Conservation (phyloP, 2,113 vertebrate species). For the Dromas ardeola region DNA sequence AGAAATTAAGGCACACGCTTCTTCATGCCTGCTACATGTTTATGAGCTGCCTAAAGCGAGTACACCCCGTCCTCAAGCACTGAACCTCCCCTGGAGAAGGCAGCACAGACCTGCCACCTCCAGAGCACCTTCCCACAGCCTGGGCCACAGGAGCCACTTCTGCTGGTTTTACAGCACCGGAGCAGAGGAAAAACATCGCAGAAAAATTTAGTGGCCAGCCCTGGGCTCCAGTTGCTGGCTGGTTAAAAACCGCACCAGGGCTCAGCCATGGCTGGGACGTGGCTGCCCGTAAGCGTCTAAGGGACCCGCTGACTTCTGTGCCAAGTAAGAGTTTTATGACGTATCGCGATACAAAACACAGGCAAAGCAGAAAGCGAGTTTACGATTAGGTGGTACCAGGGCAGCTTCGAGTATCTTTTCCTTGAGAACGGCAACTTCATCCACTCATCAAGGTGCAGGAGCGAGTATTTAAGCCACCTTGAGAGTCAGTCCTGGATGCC, state of each 20-base stretch:
- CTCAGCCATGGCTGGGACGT: not conserved
- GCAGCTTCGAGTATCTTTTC: not conserved
- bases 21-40: not conserved
- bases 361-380: not conserved
- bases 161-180: not conserved
- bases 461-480: not conserved
- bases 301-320: not conserved
- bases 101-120: not conserved
- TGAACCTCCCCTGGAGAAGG: not conserved
- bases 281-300: not conserved
- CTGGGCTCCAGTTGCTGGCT: not conserved
- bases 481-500: not conserved
- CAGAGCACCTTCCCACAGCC: not conserved
- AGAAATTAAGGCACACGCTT: not conserved
- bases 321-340: not conserved
- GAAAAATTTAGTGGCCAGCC: not conserved
- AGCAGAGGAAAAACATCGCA: not conserved
- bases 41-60: rapidly evolving
- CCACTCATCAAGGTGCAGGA: not conserved
- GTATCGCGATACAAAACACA: not conserved
- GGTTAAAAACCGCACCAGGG: not conserved
- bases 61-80: rapidly evolving
- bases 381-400: not conserved
- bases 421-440: not conserved
- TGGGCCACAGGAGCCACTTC: not conserved